phyloP scores from a whole-genome alignment of 2,113 vertebrate genomes.

The Ailurus styani region DNA sequence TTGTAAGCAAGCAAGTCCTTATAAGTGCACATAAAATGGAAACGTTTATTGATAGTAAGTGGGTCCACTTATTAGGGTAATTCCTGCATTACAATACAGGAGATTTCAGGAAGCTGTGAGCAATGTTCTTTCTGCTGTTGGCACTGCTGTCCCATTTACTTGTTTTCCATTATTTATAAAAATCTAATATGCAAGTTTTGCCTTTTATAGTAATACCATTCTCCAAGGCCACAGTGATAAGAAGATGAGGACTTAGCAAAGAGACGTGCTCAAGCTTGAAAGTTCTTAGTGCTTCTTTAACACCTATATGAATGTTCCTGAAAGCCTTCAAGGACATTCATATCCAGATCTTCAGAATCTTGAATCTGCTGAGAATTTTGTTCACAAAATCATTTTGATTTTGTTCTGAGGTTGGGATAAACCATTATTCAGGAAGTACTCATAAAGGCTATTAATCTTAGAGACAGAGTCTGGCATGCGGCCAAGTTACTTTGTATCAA shows the following conservation, averaged over 20 bases:
- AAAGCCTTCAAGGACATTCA: neutral
- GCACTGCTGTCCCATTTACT: neutral
- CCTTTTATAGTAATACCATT: conserved; percentile 9
- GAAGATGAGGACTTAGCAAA: neutral
- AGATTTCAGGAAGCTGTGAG: neutral
- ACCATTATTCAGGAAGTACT: neutral
- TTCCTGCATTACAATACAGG: neutral
- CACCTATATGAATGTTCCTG: neutral
- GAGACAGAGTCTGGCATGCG: neutral
- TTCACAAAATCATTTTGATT: neutral
- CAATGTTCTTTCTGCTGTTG: neutral
- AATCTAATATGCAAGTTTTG: conserved; percentile 42
- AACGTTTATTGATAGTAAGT: neutral
- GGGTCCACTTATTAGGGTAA: neutral
- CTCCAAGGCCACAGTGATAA: neutral
- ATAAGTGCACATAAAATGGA: neutral
- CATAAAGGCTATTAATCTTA: neutral
- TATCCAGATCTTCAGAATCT: neutral
- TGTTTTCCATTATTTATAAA: conserved; percentile 58
- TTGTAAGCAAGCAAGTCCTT: neutral
- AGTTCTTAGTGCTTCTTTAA: neutral
- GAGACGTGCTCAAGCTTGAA: neutral
- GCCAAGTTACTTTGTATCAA: conserved; percentile 36
- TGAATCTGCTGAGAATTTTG: conserved; percentile 3
- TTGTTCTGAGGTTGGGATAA: conserved; percentile 6